Conservation (phyloP, 1,140 invertebrate genomes). For the Hirudo medicinalis region DNA sequence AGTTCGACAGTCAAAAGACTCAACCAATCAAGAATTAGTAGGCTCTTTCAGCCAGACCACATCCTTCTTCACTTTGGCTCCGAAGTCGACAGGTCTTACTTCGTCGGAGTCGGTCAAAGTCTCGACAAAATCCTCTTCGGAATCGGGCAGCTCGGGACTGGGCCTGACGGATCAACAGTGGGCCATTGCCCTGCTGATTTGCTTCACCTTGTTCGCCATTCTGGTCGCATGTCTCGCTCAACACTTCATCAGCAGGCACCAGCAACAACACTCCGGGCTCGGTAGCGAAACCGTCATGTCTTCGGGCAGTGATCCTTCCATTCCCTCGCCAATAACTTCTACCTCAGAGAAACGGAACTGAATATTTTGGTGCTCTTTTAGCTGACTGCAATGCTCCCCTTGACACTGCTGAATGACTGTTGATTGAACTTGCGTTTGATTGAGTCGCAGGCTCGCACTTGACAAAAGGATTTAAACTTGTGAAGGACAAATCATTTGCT, state of each 20-base stretch:
- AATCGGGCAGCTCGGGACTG: conserved; percentile 20
- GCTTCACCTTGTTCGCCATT: conserved; percentile 52
- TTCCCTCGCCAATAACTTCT: too few species aligned
- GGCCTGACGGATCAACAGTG: conserved; percentile 52
- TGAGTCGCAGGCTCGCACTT: too few species aligned
- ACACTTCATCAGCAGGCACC: conserved; percentile 37
- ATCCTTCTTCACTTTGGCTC: conserved; percentile 44
- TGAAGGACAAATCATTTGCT: too few species aligned
- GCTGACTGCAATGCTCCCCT: too few species aligned
- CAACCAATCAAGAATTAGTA: conserved; percentile 41
- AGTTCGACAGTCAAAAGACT: conserved; percentile 46
- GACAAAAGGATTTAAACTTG: too few species aligned
- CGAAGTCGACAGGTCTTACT: conserved; percentile 23
- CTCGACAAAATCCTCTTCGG: conserved; percentile 15
- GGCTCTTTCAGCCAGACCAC: conserved; percentile 54
- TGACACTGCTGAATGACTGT: too few species aligned
- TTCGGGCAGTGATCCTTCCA: too few species aligned
- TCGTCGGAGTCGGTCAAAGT: conserved; percentile 18
- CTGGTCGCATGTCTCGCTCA: conserved; percentile 50
- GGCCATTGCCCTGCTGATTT: conserved; percentile 50
- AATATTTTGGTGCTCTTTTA: too few species aligned
- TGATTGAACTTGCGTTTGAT: too few species aligned
- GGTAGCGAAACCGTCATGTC: too few species aligned
- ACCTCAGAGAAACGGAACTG: too few species aligned
- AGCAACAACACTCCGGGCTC: too few species aligned